phyloP scores from a whole-genome alignment of 2,888 invertebrate genomes.

The Yponomeuta sedellus region DNA sequence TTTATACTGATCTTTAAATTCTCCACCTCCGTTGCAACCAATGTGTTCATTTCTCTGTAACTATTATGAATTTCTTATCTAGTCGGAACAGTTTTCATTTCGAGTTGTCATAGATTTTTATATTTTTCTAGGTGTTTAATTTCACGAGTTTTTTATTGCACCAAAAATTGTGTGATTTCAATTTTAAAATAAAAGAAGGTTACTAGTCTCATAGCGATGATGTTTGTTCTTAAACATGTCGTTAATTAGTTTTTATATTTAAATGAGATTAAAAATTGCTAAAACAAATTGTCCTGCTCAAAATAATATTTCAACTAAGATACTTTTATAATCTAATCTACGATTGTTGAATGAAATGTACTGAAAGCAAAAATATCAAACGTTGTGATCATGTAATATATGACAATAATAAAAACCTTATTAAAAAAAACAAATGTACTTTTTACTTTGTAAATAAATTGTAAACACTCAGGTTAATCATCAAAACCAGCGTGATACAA shows the following conservation, averaged over 20 bases:
- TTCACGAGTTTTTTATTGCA: neutral
- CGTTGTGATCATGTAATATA: conserved; percentile 25
- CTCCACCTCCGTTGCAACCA: neutral
- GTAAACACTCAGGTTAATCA: conserved; percentile 23
- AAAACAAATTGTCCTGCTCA: neutral
- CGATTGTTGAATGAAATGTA: neutral
- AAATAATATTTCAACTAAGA: neutral
- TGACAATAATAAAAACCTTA: conserved; percentile 35
- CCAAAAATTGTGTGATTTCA: neutral
- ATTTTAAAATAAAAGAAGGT: neutral
- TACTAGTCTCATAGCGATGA: neutral
- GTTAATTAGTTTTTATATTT: neutral
- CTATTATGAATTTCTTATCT: neutral
- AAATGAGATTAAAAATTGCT: neutral
- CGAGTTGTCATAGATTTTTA: neutral
- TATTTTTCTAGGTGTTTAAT: neutral
- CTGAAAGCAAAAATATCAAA: neutral
- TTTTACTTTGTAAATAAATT: conserved; percentile 3
- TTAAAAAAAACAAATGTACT: neutral
- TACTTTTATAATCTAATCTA: neutral
- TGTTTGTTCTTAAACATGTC: too few species aligned
- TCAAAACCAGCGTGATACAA: conserved; percentile 23
- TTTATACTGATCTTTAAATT: neutral
- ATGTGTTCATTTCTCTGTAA: neutral
- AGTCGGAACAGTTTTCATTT: neutral